These are phyloP conservation scores for Crenuchus spilurus DNA, from an alignment of 2,797 vertebrate species.

Conservation along the genomic window DNA sequence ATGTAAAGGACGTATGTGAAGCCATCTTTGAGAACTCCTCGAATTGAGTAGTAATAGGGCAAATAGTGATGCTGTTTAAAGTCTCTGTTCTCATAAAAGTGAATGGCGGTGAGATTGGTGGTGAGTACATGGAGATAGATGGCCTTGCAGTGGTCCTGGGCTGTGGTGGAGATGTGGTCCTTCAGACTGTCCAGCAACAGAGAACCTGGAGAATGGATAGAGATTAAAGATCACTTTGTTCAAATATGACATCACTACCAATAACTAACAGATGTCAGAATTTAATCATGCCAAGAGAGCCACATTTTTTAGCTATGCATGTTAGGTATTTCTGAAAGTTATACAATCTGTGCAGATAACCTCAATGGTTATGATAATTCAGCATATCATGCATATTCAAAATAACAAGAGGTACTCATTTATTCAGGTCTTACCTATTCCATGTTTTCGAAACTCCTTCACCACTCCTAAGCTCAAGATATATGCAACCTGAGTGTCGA, in stretches of 20 bases:
- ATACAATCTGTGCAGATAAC: background rate
- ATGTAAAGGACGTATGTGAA: constrained; percentile 99
- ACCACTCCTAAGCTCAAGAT: constrained; percentile 97
- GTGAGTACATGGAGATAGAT: constrained; percentile 98
- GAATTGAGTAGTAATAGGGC: constrained; percentile 98
- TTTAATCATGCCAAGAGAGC: background rate
- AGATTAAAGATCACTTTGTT: no score
- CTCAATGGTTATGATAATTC: no score
- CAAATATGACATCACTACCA: no score
- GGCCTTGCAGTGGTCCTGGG: constrained; percentile 98
- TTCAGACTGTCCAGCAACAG: constrained; percentile 96
- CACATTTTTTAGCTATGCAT: no score
- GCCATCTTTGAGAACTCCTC: constrained; percentile 96
- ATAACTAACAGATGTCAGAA: no score
- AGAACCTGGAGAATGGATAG: constrained; percentile 79
- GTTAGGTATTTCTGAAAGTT: background rate
- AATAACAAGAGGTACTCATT: background rate
- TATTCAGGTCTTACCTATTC: constrained; percentile 85
- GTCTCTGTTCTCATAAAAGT: constrained; percentile 98
- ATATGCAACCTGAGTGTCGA: constrained; percentile 97
- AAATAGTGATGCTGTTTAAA: constrained; percentile 99
- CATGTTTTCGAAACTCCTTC: constrained; percentile 98
- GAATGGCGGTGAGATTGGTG: constrained; percentile 96
- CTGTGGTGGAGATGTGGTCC: constrained; percentile 95
- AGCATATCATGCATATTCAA: no score